These are phyloP conservation scores for Perizoma affinitatum DNA, from an alignment of 2,888 invertebrate genomes.

Conservation along the genomic window DNA sequence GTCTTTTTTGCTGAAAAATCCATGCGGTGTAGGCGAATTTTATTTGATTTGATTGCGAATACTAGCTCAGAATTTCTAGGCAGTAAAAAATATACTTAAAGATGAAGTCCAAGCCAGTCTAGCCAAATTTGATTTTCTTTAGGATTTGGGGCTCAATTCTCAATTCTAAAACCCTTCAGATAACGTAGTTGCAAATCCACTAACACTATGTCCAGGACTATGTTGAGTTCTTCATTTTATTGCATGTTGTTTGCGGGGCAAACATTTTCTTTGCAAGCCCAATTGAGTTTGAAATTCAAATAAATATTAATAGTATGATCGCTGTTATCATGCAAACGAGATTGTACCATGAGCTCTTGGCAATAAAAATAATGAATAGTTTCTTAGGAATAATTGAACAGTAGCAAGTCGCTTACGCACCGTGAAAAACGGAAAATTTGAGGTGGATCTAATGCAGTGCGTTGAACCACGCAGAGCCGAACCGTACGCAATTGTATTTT, in stretches of 20 bases:
- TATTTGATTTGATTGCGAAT: not conserved
- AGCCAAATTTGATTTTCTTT: not conserved
- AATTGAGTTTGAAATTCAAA: conserved; percentile 47
- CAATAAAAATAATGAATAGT: conserved; percentile 37
- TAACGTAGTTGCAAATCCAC: conserved; percentile 5
- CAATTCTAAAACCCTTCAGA: conserved; percentile 3
- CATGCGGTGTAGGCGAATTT: not conserved
- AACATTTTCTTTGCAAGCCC: conserved; percentile 42
- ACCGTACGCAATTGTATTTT: conserved; percentile 52
- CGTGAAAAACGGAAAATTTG: conserved; percentile 71
- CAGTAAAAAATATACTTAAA: not conserved
- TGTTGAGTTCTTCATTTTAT: conserved; percentile 39
- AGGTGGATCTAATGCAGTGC: conserved; percentile 62
- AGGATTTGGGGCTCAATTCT: not conserved
- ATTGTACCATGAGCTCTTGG: conserved; percentile 21
- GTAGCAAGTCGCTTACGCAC: conserved; percentile 49
- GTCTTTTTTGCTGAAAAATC: not conserved
- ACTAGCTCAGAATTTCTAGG: not conserved
- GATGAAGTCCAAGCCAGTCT: not conserved
- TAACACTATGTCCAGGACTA: conserved; percentile 23
- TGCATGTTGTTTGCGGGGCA: conserved; percentile 49
- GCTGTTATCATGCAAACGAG: conserved; percentile 24
- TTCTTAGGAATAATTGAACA: conserved; percentile 34
- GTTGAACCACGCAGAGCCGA: conserved; percentile 54
- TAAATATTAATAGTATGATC: conserved; percentile 32